Base-by-base conservation (phyloP, 2,113 vertebrate genomes). In the Clarias macrocephalus region DNA sequence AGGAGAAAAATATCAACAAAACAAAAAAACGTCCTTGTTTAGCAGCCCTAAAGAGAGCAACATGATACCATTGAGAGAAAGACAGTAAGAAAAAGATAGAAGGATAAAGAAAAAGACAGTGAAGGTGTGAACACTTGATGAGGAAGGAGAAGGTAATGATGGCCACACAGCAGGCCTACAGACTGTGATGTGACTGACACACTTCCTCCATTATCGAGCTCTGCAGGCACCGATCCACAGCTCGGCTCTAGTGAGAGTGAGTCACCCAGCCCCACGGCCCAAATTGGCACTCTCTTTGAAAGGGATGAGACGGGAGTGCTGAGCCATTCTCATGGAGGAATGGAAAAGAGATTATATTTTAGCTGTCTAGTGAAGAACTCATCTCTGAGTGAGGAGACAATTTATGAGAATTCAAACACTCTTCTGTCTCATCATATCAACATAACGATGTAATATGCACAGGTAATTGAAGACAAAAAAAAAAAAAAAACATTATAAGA, bases 231-330 rank as follows among this genome's bases (percentile, higher is more conserved):
- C 54, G 52, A 88, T 85, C 85, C 76, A 88, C 75, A 88, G 86
- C 80, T 82, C 76, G 23, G 84, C n/a, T 83, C 81, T 28, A 12
- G 85, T 59, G 66, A 82, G 87, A 57, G 28, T 82, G 88, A 91
- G 82, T 89, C 86, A 91, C 82, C 18, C 19, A 19, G 88, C 80
- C 86, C 65, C 57, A 25, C 16, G 13, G 90, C 62, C 88, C 89
- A 90, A 90, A 90, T 86, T 90, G 87, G 66, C 85, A 88, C 81
- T 76, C 88, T 89, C 84, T 88, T 86, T 91, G 70, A 85, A 82
- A 89, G 52, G 88, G 82, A 91, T 88, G 86, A 84, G 88, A 87
- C 77, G 79, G 56, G 85, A 85, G 73, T 87, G 80, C 84, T 84
- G 82, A 89, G 87, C 86, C 82, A 82, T 85, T 91, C 85, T 88